Conservation (phyloP, 2,888 invertebrate genomes). For the Agrotis exclamationis region DNA sequence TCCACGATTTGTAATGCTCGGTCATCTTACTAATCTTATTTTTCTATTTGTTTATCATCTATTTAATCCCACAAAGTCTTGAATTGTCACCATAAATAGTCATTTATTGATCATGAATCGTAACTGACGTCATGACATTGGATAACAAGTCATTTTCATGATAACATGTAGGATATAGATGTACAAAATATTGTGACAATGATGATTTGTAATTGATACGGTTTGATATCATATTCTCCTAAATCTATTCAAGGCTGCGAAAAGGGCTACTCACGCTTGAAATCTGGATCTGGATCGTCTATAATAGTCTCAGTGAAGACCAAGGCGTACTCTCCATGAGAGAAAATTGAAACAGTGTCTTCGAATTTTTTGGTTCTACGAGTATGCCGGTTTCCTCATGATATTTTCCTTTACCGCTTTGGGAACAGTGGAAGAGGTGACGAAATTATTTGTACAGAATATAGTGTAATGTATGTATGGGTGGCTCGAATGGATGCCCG, state of each 20-base stretch:
- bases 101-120: slow-evolving; percentile 1
- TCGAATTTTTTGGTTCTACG: background rate
- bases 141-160: slow-evolving; percentile 1
- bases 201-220: slow-evolving; percentile 7
- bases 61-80: background rate
- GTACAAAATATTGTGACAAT: slow-evolving; percentile 16
- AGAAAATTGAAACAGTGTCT: background rate
- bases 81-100: background rate
- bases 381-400: background rate
- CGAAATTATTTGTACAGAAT: background rate
- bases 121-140: slow-evolving; percentile 19
- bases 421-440: background rate
- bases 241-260: background rate
- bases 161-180: slow-evolving; percentile 4
- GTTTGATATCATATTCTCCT: background rate
- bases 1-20: background rate
- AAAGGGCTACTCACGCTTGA: too few species aligned
- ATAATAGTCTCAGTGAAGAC: too few species aligned
- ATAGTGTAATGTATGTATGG: too few species aligned
- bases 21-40: background rate
- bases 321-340: too few species aligned
- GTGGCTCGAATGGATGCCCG: too few species aligned
- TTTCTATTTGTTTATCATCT: slow-evolving; percentile 8
- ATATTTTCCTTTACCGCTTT: background rate
- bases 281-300: too few species aligned